phyloP scores from a whole-genome alignment of 2,888 invertebrate species.

The Belgica antarctica region DNA sequence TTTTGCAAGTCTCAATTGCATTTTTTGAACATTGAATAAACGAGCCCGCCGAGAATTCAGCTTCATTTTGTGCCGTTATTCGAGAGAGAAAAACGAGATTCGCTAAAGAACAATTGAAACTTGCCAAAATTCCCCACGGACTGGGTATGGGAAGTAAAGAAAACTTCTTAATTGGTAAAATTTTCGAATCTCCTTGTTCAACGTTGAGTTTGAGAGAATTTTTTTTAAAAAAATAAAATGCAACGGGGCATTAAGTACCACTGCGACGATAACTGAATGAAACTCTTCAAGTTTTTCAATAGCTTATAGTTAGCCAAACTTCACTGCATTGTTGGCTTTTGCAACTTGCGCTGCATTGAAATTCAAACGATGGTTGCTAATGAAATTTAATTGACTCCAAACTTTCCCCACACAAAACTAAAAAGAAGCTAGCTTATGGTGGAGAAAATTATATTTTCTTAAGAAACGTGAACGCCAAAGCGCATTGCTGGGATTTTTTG shows the following conservation, averaged over 20 bases:
- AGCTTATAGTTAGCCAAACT: background rate
- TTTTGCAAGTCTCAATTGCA: slow-evolving; percentile 6
- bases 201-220: background rate
- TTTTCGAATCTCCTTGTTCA: background rate
- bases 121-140: background rate
- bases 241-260: background rate
- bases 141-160: background rate
- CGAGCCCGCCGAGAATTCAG: background rate
- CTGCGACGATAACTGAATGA: background rate
- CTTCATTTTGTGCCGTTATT: too few relatives aligned
- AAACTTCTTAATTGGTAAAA: slow-evolving; percentile 6
- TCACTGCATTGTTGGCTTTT: background rate
- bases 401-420: background rate
- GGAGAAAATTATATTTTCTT: background rate
- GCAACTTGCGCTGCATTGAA: background rate
- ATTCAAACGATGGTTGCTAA: slow-evolving; percentile 1
- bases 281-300: background rate
- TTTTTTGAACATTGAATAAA: slow-evolving; percentile 23
- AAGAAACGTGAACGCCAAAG: background rate
- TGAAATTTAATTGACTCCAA: slow-evolving; percentile 15
- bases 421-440: background rate
- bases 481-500: background rate
- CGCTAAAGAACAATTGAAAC: slow-evolving; percentile 9
- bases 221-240: background rate
- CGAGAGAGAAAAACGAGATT: background rate